Base-by-base conservation (phyloP, 2,888 invertebrate genomes). In the Crossocerus cetratus region DNA sequence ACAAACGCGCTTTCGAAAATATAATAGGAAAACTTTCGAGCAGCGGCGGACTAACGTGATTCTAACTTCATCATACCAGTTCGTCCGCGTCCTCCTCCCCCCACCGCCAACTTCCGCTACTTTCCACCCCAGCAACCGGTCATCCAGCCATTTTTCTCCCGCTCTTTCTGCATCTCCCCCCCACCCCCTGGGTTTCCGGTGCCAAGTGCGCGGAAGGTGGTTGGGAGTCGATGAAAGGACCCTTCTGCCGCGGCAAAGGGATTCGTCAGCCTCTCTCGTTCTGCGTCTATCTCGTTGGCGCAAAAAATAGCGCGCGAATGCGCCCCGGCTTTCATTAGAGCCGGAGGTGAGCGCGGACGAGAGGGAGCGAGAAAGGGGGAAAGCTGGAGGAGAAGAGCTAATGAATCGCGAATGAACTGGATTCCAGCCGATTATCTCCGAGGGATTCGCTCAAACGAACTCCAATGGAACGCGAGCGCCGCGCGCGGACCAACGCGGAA, bases 21-120 rank as follows among this genome's bases (percentile, higher is more conserved):
- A 69, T 59, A 67, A 74, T 62, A 65, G 66, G 23, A 44, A 74
- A 76, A 76, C 66, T 76, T 76, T 74, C 70, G 59, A 57, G 57
- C 32, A 11, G 57, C 53, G 14, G 55, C 14, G 18, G 45, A 16
- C 32, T 57, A 54, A 20, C 63, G 61, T 55, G 55, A 54, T 44
- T 11, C 54, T 60, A 69, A 63, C 69, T 60, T 56, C 56, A 42
- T 62, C 59, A 68, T 67, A 68, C 62, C 58, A 22, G 8, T 23
- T 3, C 55, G n/a, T 20, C 55, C n/a, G 13, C 20, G 43, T 64
- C 44, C 16, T 22, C 13, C 5, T 22, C 23, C 56, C 13, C 23
- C 8, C 5, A 16, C 18, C 16, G 23, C 23, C 23, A 4, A 4
- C 23, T 23, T 4, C 23, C 23, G 4, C 4, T 4, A 23, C 5